phyloP scores from a whole-genome alignment of 2,113 vertebrate genomes.

The Protomyctophum bolini region DNA sequence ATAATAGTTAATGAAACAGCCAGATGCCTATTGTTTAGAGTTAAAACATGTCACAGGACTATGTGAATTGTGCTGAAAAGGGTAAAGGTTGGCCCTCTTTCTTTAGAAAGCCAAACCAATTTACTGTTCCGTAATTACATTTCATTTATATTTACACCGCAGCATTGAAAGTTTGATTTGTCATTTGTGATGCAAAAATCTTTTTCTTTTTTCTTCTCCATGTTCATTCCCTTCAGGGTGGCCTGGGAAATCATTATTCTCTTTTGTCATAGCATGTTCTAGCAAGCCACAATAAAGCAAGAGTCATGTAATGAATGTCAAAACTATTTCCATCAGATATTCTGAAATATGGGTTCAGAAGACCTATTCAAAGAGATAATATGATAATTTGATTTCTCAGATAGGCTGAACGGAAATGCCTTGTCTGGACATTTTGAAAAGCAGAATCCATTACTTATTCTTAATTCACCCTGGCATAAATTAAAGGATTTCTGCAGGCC shows the following conservation, averaged over 20 bases:
- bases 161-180: constrained; percentile 63
- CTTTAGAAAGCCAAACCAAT: constrained; percentile 67
- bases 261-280: constrained; percentile 75
- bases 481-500: constrained; percentile 83
- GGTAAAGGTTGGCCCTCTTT: constrained; percentile 40
- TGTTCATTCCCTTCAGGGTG: constrained; percentile 50
- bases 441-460: constrained; percentile 83
- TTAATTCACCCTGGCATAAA: constrained; percentile 84
- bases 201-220: constrained; percentile 32
- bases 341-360: constrained; percentile 77
- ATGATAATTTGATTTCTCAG: constrained; percentile 83
- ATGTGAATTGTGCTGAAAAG: constrained; percentile 24
- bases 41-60: constrained; percentile 10
- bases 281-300: constrained; percentile 76
- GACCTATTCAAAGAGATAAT: constrained; percentile 80
- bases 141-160: constrained; percentile 69
- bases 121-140: constrained; percentile 69
- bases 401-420: constrained; percentile 82
- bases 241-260: constrained; percentile 70
- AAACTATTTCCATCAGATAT: constrained; percentile 79
- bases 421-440: constrained; percentile 79
- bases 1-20: background rate
- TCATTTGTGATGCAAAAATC: constrained; percentile 50
- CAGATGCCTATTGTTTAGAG: background rate
- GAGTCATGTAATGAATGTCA: constrained; percentile 79